A percentile compares a stretch with the other conserved stretches of the same genome.
Evolutionary conservation across 2,113 vertebrate species (phyloP).

Genomic region (Pseudolaguvia tuberculata): DNA sequence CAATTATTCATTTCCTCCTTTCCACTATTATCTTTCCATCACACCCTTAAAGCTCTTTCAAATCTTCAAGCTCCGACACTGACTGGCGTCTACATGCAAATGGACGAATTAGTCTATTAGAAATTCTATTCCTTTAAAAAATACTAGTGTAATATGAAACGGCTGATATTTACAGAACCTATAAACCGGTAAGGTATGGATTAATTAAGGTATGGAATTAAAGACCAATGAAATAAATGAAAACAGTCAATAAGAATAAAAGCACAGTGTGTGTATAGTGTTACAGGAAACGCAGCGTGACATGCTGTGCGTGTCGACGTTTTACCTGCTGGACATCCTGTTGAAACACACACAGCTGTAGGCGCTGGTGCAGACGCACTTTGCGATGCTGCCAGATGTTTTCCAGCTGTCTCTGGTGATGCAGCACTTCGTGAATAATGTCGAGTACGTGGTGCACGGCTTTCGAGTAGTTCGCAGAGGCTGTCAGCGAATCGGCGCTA

Average conservation of each 20-base stretch:
- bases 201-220: too few relatives aligned
- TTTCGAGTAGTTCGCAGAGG: conserved; percentile 97
- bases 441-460: conserved; percentile 95
- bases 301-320: neutral
- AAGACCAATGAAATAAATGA: neutral
- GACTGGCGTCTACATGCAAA: neutral
- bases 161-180: neutral
- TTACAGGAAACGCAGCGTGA: too few relatives aligned
- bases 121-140: neutral
- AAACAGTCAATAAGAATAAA: too few relatives aligned
- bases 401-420: conserved; percentile 95
- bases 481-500: conserved; percentile 88
- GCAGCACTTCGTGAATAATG: conserved; percentile 93
- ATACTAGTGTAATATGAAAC: neutral
- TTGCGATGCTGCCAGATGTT: conserved; percentile 99
- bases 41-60: conserved; percentile 28
- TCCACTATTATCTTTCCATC: conserved; percentile 7
- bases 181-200: too few relatives aligned
- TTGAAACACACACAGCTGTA: conserved; percentile 97
- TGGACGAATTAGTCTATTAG: neutral
- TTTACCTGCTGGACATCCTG: conserved; percentile 95
- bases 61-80: conserved; percentile 7
- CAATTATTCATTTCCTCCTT: conserved; percentile 22
- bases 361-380: conserved; percentile 92
- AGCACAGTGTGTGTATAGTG: too few relatives aligned